These are phyloP conservation scores for Netelia inedita DNA, from an alignment of 2,888 invertebrate species.

Conservation along the genomic window DNA sequence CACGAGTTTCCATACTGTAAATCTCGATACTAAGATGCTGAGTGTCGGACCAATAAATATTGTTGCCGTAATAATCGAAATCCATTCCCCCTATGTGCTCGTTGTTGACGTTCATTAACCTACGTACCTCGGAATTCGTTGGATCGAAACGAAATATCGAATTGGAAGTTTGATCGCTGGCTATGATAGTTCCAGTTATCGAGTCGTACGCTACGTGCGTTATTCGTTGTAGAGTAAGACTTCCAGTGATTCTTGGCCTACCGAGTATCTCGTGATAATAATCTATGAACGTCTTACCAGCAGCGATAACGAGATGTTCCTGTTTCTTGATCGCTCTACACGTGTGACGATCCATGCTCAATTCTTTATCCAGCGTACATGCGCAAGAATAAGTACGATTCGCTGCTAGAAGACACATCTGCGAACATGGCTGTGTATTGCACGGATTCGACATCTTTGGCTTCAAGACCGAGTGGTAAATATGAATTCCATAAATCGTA, in stretches of 20 bases:
- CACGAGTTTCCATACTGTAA: conserved; percentile 87
- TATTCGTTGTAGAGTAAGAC: conserved; percentile 85
- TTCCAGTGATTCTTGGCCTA: conserved; percentile 86
- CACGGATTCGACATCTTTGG: conserved; percentile 88
- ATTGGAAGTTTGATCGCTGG: conserved; percentile 73
- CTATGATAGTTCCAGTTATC: conserved; percentile 84
- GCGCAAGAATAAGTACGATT: conserved; percentile 88
- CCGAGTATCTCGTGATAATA: conserved; percentile 90
- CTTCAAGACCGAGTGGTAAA: conserved; percentile 91
- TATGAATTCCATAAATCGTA: conserved; percentile 89
- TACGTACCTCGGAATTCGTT: conserved; percentile 64
- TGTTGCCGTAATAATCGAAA: conserved; percentile 90
- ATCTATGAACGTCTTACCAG: conserved; percentile 87
- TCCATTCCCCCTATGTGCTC: conserved; percentile 87
- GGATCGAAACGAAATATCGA: conserved; percentile 74
- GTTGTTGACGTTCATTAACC: conserved; percentile 84
- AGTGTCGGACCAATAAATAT: conserved; percentile 91
- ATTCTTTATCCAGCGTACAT: conserved; percentile 91
- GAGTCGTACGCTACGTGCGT: conserved; percentile 90
- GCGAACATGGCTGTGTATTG: conserved; percentile 88
- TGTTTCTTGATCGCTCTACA: conserved; percentile 86
- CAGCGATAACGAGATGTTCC: conserved; percentile 87
- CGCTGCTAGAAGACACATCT: conserved; percentile 91
- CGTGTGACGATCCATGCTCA: conserved; percentile 86
- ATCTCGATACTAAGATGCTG: conserved; percentile 89